A percentile compares a stretch with the other conserved stretches of the same genome.
Evolutionary conservation across 37 sponge, comb jelly and placozoan genomes (phyloP).

Genomic region (Ianthella basta): DNA sequence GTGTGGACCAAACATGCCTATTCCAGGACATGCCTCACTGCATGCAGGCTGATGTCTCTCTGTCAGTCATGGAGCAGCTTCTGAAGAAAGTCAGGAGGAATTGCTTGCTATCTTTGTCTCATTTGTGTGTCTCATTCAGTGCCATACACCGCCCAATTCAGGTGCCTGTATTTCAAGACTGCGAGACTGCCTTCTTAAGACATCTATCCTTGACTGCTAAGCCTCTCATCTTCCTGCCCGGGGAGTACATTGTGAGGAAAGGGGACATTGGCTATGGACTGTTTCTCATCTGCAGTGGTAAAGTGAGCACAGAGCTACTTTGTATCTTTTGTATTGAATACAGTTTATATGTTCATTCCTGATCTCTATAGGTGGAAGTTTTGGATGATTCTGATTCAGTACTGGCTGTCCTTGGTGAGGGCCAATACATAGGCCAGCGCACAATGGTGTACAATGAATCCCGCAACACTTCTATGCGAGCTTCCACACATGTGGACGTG

Average conservation of each 20-base stretch:
- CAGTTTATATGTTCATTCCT: too few relatives aligned
- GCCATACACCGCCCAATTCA: neutral
- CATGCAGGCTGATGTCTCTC: conserved; percentile 67
- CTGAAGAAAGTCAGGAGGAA: conserved; percentile 45
- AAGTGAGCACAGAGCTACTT: conserved; percentile 14
- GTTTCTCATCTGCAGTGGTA: conserved; percentile 66
- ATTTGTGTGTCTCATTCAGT: neutral
- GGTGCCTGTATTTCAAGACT: conserved; percentile 51
- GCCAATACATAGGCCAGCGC: conserved; percentile 42
- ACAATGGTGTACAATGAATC: conserved; percentile 52
- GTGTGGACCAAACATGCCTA: conserved; percentile 24
- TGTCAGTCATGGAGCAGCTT: conserved; percentile 49
- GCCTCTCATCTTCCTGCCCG: conserved; percentile 65
- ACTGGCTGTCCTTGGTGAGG: conserved; percentile 38
- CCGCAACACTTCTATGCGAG: conserved; percentile 30
- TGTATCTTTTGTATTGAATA: too few relatives aligned
- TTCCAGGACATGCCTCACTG: conserved; percentile 63
- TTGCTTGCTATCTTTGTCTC: neutral
- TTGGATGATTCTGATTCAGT: conserved; percentile 8
- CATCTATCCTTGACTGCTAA: conserved; percentile 58
- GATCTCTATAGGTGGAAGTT: conserved; percentile 37
- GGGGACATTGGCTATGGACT: conserved; percentile 68
- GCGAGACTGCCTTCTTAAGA: conserved; percentile 54
- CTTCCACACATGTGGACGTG: conserved; percentile 56
- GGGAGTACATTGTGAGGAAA: conserved; percentile 70